Conservation (phyloP, 2,797 vertebrate genomes). For the Pangasius mekongensis region DNA sequence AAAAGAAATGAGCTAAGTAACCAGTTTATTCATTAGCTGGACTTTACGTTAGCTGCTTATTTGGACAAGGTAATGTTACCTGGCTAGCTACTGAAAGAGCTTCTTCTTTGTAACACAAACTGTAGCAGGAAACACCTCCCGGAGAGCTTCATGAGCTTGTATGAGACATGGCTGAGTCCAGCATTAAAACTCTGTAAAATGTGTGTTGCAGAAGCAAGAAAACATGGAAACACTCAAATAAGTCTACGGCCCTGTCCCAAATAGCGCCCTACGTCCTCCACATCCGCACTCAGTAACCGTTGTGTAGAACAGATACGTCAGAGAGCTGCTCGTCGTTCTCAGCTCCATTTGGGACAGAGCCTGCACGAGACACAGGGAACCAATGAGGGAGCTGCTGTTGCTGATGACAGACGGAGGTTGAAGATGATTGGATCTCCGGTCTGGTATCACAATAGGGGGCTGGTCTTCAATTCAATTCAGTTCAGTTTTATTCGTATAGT, state of each 20-base stretch:
- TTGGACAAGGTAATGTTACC: neutral
- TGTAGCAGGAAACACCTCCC: neutral
- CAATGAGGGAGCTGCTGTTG: slow-evolving; percentile 3
- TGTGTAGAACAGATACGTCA: neutral
- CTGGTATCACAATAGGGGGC: neutral
- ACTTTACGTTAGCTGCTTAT: neutral
- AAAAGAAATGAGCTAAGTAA: neutral
- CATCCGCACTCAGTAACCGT: neutral
- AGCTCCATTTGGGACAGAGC: neutral
- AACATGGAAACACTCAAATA: neutral
- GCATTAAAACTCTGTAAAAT: neutral
- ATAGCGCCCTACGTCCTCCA: neutral
- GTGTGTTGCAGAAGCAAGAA: neutral
- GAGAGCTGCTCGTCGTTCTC: no score
- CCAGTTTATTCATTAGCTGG: neutral
- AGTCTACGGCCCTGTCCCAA: neutral
- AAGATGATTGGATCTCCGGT: neutral
- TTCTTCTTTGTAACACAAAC: neutral
- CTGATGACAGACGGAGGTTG: neutral
- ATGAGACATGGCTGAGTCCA: neutral
- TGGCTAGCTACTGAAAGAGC: neutral
- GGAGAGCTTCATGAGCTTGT: neutral
- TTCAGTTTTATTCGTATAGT: no score
- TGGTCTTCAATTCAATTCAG: neutral
- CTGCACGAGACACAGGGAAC: neutral